phyloP scores from a whole-genome alignment of 2,113 vertebrate genomes.

The Callocephalon fimbriatum region DNA sequence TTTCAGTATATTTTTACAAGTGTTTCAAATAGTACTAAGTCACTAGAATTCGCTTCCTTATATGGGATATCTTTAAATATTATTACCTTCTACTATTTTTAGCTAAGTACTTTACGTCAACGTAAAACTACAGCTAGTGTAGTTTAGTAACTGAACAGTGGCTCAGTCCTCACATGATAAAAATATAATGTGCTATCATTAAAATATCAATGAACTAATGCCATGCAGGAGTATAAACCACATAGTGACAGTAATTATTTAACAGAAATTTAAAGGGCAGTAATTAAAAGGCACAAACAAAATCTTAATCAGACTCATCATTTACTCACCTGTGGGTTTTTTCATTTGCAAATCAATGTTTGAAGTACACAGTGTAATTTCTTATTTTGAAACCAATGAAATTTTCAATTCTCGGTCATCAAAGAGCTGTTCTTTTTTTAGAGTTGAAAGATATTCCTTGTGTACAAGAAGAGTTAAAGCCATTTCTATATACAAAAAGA shows the following conservation, averaged over 20 bases:
- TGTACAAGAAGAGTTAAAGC: neutral
- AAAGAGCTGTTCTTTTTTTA: neutral
- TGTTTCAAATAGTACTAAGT: neutral
- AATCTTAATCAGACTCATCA: neutral
- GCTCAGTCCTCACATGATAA: neutral
- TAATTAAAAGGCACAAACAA: constrained; percentile 28
- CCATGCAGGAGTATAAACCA: neutral
- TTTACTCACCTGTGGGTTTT: neutral
- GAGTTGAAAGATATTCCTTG: neutral
- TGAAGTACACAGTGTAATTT: neutral
- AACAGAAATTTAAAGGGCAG: constrained; percentile 19
- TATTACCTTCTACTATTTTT: constrained; percentile 42
- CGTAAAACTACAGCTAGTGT: constrained; percentile 6
- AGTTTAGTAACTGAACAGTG: constrained; percentile 13
- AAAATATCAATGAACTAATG: constrained; percentile 45
- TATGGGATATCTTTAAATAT: constrained; percentile 4
- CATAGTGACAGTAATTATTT: constrained; percentile 5
- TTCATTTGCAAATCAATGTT: neutral
- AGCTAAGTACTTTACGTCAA: neutral
- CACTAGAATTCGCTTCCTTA: neutral
- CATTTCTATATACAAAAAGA: neutral
- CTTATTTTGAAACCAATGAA: neutral
- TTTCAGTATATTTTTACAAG: constrained; percentile 16
- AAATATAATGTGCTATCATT: neutral
- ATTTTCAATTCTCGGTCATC: neutral